These are phyloP conservation scores for Dendrocincla fuliginosa DNA, from an alignment of 2,797 vertebrate species.

Conservation along the genomic window DNA sequence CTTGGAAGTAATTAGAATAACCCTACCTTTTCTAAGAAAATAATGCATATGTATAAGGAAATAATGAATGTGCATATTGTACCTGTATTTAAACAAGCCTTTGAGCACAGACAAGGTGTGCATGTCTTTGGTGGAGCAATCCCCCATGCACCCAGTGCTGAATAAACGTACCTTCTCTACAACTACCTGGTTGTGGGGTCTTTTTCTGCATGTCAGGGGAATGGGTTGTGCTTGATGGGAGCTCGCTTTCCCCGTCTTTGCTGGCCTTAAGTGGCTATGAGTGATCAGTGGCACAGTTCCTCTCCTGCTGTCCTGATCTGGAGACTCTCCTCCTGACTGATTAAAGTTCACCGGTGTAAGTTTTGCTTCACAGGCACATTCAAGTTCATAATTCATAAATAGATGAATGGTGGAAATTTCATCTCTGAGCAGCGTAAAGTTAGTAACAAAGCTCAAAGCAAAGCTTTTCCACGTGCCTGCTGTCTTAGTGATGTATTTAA, in stretches of 20 bases:
- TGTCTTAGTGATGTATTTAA: rapidly evolving
- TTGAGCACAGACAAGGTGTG: too few relatives aligned
- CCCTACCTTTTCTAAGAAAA: too few relatives aligned
- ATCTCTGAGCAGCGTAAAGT: neutral
- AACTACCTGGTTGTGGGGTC: too few relatives aligned
- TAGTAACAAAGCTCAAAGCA: neutral
- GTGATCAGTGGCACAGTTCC: rapidly evolving
- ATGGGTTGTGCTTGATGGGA: rapidly evolving
- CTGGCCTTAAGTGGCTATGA: neutral
- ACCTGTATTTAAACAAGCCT: too few relatives aligned
- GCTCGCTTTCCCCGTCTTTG: rapidly evolving
- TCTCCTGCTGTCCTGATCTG: neutral
- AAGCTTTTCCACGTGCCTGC: neutral
- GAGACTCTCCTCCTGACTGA: neutral
- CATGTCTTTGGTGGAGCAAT: too few relatives aligned
- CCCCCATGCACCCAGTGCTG: too few relatives aligned
- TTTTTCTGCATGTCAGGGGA: too few relatives aligned
- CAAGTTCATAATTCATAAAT: neutral
- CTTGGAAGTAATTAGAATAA: too few relatives aligned
- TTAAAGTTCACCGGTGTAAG: neutral
- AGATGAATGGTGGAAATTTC: too few relatives aligned
- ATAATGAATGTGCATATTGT: too few relatives aligned
- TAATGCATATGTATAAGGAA: too few relatives aligned
- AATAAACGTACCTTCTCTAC: too few relatives aligned
- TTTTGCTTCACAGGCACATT: rapidly evolving